Evolutionary conservation across 2,113 vertebrate species (phyloP).

Genomic region (Pavo muticus): DNA sequence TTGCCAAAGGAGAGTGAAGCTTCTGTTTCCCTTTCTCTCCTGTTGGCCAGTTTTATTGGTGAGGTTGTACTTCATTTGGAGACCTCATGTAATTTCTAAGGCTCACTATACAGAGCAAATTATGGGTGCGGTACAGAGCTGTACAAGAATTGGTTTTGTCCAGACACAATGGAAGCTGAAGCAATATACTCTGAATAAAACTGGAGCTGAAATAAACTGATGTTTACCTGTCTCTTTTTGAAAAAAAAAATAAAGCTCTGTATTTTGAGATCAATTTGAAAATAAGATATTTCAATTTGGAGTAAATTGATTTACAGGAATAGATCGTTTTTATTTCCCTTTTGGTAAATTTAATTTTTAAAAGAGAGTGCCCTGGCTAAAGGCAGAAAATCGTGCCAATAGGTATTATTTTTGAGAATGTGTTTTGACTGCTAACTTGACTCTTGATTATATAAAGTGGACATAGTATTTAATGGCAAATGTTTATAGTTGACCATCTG

Average conservation of each 20-base stretch:
- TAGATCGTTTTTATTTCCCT: background rate
- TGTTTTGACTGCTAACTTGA: background rate
- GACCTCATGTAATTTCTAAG: background rate
- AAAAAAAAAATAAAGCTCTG: background rate
- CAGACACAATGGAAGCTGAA: background rate
- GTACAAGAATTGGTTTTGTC: background rate
- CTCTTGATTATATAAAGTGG: background rate
- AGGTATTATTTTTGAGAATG: background rate
- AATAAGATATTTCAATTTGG: background rate
- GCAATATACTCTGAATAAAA: background rate
- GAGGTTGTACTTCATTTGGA: background rate
- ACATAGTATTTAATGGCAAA: background rate
- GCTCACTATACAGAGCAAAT: background rate
- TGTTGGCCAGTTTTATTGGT: background rate
- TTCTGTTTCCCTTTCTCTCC: background rate
- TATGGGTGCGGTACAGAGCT: background rate
- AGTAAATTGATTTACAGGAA: background rate
- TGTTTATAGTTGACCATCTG: background rate
- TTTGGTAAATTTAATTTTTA: background rate
- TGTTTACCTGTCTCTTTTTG: background rate
- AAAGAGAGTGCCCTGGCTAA: background rate
- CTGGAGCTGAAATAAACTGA: background rate
- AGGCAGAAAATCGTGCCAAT: background rate
- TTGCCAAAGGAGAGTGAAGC: fast-evolving
- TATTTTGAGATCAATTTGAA: background rate